Evolutionary conservation across 2,113 vertebrate genomes (phyloP).

Genomic region (Hyperopisus bebe): DNA sequence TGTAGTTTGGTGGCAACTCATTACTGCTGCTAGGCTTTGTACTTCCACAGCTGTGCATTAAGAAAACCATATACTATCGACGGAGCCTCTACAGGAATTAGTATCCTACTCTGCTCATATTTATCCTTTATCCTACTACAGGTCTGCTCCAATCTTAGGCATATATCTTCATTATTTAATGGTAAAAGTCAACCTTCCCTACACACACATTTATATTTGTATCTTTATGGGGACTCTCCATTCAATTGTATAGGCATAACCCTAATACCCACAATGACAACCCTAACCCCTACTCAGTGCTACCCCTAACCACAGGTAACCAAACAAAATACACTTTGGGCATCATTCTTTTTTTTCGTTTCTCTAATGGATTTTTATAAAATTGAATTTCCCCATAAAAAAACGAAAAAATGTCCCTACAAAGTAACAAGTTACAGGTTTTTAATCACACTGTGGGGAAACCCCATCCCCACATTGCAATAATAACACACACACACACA

Average conservation of each 20-base stretch:
- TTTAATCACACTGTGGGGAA: neutral
- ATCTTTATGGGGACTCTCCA: neutral
- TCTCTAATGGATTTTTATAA: neutral
- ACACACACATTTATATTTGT: neutral
- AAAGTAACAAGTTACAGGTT: neutral
- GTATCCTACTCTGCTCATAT: neutral
- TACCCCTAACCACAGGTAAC: neutral
- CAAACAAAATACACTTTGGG: neutral
- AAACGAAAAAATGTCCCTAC: neutral
- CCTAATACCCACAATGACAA: neutral
- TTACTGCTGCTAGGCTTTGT: neutral
- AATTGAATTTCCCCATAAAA: neutral
- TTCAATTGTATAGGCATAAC: neutral
- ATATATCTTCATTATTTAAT: neutral
- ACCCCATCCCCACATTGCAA: neutral
- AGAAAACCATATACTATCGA: neutral
- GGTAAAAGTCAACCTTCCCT: neutral
- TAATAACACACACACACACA: neutral
- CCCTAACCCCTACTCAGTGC: neutral
- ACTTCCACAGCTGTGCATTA: neutral
- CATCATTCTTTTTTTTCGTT: neutral
- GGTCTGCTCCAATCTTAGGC: neutral
- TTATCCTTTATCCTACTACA: neutral
- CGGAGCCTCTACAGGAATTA: neutral
- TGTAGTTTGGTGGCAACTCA: neutral